A percentile compares a stretch with the other conserved stretches of the same genome.
phyloP scores from a whole-genome alignment of 2,888 invertebrate genomes.

The Xanthia icteritia region DNA sequence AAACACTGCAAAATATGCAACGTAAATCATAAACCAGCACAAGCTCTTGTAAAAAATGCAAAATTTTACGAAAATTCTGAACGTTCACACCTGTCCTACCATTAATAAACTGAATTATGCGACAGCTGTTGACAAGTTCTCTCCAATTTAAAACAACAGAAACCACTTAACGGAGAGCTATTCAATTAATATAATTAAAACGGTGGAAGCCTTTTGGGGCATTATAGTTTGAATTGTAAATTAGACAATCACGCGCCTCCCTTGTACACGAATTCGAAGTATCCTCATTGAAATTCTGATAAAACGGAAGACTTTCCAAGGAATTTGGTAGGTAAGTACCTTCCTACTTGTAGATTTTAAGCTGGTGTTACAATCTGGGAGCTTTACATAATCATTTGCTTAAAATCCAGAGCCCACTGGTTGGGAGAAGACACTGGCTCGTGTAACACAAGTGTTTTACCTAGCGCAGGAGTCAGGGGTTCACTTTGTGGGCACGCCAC shows the following conservation, averaged over 20 bases:
- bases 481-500: too few species aligned
- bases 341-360: conserved; percentile 30
- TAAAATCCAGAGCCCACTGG: too few species aligned
- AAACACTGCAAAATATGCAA: neutral
- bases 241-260: conserved; percentile 69
- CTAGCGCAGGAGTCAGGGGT: too few species aligned
- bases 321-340: conserved; percentile 19
- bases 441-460: too few species aligned
- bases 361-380: conserved; percentile 10
- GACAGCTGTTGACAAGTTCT: conserved; percentile 35
- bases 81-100: neutral
- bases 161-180: conserved; percentile 66
- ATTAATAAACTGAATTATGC: conserved; percentile 24
- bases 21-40: neutral
- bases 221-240: conserved; percentile 77
- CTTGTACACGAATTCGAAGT: conserved; percentile 69
- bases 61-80: neutral
- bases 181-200: conserved; percentile 74
- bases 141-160: conserved; percentile 60
- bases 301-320: conserved; percentile 48
- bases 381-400: neutral
- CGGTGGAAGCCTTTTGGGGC: conserved; percentile 57
- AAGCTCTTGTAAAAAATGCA: neutral
- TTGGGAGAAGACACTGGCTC: too few species aligned
- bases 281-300: conserved; percentile 72